phyloP scores from a whole-genome alignment of 1,140 invertebrate genomes.

The Pseudomyrmex concolor region DNA sequence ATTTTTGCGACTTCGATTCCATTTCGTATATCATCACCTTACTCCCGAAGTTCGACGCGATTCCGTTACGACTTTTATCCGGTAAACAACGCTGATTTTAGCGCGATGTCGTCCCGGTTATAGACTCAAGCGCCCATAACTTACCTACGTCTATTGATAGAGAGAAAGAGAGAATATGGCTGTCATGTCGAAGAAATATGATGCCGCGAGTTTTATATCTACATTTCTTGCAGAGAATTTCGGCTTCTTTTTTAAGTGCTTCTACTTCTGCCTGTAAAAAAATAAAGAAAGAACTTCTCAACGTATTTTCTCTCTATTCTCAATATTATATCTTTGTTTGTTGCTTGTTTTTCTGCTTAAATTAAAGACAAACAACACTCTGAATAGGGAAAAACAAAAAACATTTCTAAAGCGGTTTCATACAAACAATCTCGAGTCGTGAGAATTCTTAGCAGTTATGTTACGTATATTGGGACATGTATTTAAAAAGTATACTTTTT shows the following conservation, averaged over 20 bases:
- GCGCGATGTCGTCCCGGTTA: conserved; percentile 29
- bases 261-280: no score
- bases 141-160: neutral
- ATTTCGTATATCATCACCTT: conserved; percentile 71
- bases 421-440: no score
- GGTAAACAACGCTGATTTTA: conserved; percentile 60
- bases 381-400: no score
- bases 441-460: no score
- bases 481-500: no score
- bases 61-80: conserved; percentile 52
- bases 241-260: neutral
- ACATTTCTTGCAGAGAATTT: neutral
- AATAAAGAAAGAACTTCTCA: no score
- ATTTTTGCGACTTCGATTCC: conserved; percentile 44
- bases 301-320: no score
- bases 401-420: no score
- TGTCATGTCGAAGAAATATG: conserved; percentile 26
- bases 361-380: no score
- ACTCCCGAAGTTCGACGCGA: conserved; percentile 47
- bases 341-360: no score
- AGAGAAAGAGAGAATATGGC: conserved; percentile 23
- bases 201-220: conserved; percentile 14
- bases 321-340: no score
- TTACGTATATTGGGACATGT: no score
- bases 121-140: conserved; percentile 6